Evolutionary conservation across 2,113 vertebrate species (phyloP).

Genomic region (Silurus asotus): DNA sequence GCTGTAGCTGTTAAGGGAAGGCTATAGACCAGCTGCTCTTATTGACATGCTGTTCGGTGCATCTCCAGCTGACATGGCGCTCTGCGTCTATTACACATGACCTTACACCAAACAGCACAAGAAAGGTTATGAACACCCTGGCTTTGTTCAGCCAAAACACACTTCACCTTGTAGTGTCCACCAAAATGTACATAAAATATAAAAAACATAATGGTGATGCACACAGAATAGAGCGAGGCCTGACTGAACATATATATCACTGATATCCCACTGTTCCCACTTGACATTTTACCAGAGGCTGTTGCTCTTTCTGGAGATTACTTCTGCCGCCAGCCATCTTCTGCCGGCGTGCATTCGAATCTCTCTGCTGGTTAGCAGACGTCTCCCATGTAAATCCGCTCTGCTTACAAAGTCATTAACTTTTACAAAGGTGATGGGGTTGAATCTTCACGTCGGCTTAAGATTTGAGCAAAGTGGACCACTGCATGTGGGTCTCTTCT

Average conservation of each 20-base stretch:
- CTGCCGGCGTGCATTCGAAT: slow-evolving; percentile 52
- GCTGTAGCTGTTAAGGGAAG: slow-evolving; percentile 6
- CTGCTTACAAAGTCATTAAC: slow-evolving; percentile 55
- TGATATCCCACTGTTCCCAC: slow-evolving; percentile 51
- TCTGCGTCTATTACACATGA: slow-evolving; percentile 42
- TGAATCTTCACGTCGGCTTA: slow-evolving; percentile 33
- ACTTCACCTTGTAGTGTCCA: slow-evolving; percentile 29
- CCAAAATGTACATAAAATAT: slow-evolving; percentile 32
- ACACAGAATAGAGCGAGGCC: slow-evolving; percentile 48
- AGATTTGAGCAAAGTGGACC: slow-evolving; percentile 47
- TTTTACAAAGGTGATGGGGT: slow-evolving; percentile 48
- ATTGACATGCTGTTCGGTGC: slow-evolving; percentile 41
- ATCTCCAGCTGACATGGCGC: slow-evolving; percentile 35
- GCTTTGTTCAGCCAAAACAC: slow-evolving; percentile 36
- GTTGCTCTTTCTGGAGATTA: slow-evolving; percentile 62
- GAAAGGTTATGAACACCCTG: slow-evolving; percentile 35
- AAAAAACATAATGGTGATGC: slow-evolving; percentile 56
- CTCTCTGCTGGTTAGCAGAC: slow-evolving; percentile 62
- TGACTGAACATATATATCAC: slow-evolving; percentile 54
- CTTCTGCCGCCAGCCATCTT: slow-evolving; percentile 60
- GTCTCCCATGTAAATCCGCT: slow-evolving; percentile 47
- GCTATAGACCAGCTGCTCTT: slow-evolving; percentile 4
- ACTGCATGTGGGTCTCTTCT: slow-evolving; percentile 41
- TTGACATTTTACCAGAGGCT: slow-evolving; percentile 61
- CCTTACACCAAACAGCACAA: slow-evolving; percentile 23